Evolutionary conservation across 2,888 invertebrate species (phyloP).

Genomic region (Eupithecia centaureata): DNA sequence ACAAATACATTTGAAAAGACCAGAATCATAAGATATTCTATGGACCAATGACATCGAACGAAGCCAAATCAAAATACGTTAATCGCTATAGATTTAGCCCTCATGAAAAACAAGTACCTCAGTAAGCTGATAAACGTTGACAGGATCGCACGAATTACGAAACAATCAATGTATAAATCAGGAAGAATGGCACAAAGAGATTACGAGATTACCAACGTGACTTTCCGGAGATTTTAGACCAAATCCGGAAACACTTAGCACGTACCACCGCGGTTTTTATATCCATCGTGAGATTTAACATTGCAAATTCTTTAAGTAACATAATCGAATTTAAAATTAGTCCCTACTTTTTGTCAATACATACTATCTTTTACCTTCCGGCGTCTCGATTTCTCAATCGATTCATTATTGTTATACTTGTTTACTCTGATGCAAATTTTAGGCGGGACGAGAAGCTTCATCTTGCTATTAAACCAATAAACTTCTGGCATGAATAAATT

Average conservation of each 20-base stretch:
- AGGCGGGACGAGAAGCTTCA: background rate
- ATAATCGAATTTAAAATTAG: background rate
- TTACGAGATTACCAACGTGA: conserved; percentile 23
- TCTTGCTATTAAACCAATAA: background rate
- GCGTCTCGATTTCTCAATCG: background rate
- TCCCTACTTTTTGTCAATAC: background rate
- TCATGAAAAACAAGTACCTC: background rate
- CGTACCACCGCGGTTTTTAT: conserved; percentile 11
- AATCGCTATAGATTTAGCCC: background rate
- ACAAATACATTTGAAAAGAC: too few relatives aligned
- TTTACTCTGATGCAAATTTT: background rate
- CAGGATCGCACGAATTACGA: conserved; percentile 1
- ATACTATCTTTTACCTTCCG: background rate
- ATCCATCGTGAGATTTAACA: background rate
- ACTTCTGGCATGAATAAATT: background rate
- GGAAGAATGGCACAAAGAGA: conserved; percentile 18
- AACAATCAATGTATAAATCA: background rate
- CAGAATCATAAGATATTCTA: too few relatives aligned
- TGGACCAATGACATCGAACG: background rate
- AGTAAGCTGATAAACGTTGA: conserved; percentile 1
- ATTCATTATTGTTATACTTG: background rate
- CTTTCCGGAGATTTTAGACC: conserved; percentile 20
- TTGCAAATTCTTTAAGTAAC: background rate
- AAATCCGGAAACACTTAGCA: conserved; percentile 26
- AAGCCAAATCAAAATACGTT: background rate